Evolutionary conservation across 2,113 vertebrate species (phyloP), one percentile per base, ranked within the genome.

Genomic region (Leptodactylus fuscus): DNA sequence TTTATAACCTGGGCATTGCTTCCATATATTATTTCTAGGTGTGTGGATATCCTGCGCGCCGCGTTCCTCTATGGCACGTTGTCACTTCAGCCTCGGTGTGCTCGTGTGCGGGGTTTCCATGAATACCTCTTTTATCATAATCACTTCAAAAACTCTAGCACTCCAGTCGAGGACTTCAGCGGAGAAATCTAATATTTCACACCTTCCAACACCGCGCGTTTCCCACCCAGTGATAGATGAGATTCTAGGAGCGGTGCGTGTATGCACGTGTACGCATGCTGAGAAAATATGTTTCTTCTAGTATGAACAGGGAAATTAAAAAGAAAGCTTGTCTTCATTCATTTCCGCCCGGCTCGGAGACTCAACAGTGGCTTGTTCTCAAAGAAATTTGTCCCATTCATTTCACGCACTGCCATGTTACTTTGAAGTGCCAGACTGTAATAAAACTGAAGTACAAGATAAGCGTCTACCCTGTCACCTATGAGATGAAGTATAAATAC

Each of bases 251-350:
- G 83, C 75, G 13, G 34, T 85, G 49, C 76, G 34, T 85, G 83
- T 85, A 49, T n/a, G 49, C 83, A 38, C 74, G 71, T 85, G 83
- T 85, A 85, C 62, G 29, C 83, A 85, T 34, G 76, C 83, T 85
- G 83, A 71, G 83, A 85, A 85, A 80, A 85, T 76, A 62, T 85
- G 83, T 85, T 85, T 85, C 83, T 85, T 85, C 78, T 80, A 85
- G 65, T 76, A 80, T 58, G 62, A 85, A 58, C 34, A 58, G 62
- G 83, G 83, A 85, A 80, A 85, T 85, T 71, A 85, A 80, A 85
- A 85, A 85, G 83, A 80, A 80, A 85, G 76, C 76, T 77, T 53
- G 83, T 80, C 62, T 80, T 71, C 76, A 80, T 85, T 85, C 44
- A 85, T 85, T 85, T 80, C 83, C 76, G 62, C 18, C 34, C n/a